Percentiles rank a stretch among this genome's conserved stretches.
These are phyloP conservation scores for Octomys mimax DNA, from an alignment of 2,797 vertebrate species.

Conservation along the genomic window DNA sequence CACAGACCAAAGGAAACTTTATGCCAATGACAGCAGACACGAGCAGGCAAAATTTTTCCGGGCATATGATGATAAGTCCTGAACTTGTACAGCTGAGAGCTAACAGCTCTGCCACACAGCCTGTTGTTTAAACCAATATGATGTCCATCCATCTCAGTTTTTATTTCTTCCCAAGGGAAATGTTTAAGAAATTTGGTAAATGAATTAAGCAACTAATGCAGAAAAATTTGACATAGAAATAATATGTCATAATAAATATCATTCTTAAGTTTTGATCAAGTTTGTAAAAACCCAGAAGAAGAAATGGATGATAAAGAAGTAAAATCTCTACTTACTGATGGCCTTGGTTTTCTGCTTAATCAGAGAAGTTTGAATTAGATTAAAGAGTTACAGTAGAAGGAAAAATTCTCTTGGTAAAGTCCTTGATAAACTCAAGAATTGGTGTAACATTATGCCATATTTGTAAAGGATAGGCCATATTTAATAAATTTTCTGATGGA, in stretches of 20 bases:
- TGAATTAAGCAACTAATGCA: neutral
- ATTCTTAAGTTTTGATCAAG: neutral
- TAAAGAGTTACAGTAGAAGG: neutral
- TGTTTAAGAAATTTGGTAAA: neutral
- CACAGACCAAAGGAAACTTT: neutral
- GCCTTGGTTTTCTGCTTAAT: neutral
- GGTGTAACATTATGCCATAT: neutral
- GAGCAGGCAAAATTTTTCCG: neutral
- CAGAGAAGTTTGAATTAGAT: neutral
- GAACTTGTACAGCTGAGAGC: neutral
- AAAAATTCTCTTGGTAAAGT: neutral
- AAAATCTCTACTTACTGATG: neutral
- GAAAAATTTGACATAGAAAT: neutral
- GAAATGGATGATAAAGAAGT: neutral
- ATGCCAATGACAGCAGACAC: neutral
- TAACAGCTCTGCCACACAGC: neutral
- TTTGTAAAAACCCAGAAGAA: neutral
- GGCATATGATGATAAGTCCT: accelerated
- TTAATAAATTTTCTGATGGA: neutral
- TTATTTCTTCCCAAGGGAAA: neutral
- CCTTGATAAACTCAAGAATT: neutral
- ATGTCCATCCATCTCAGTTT: neutral
- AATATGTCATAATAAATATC: neutral
- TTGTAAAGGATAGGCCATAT: neutral
- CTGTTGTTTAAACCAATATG: neutral